A percentile compares a stretch with the other conserved stretches of the same genome.
phyloP scores from a whole-genome alignment of 2,888 invertebrate genomes.

The Spicauda simplicius region DNA sequence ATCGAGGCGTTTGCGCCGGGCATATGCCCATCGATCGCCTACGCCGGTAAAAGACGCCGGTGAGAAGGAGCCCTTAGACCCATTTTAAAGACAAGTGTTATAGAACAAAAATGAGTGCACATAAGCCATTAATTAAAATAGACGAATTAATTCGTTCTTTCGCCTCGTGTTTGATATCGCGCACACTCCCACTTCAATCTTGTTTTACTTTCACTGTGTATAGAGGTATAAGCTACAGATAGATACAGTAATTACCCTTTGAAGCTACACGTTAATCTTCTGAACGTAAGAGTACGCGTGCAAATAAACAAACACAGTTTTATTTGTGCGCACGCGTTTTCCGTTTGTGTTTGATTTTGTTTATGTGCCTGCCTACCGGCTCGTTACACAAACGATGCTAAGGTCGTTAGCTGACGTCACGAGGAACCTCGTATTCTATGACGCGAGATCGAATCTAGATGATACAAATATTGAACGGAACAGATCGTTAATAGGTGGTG shows the following conservation, averaged over 20 bases:
- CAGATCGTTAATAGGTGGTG: constrained; percentile 29
- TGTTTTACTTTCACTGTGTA: constrained; percentile 3
- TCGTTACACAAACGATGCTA: constrained; percentile 55
- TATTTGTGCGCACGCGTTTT: constrained; percentile 25
- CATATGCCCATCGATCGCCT: no score
- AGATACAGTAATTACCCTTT: not conserved
- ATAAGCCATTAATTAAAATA: not conserved
- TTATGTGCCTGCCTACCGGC: constrained; percentile 49
- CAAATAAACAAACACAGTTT: constrained; percentile 30
- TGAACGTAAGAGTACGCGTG: constrained; percentile 6
- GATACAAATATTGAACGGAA: constrained; percentile 34
- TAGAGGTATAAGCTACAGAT: not conserved
- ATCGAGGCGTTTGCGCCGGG: no score
- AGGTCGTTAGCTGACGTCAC: constrained; percentile 58
- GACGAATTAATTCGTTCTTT: no score
- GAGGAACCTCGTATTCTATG: constrained; percentile 52
- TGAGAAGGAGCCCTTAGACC: no score
- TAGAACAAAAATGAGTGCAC: no score
- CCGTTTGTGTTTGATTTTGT: constrained; percentile 51
- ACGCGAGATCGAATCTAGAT: constrained; percentile 48
- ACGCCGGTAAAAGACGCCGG: no score
- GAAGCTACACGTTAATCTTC: not conserved
- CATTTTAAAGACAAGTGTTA: no score
- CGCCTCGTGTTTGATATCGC: not conserved
- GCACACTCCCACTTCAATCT: not conserved